Percentiles rank a stretch among this genome's conserved stretches.
phyloP scores from a whole-genome alignment of 1,140 invertebrate genomes.

The Lethrus apterus region DNA sequence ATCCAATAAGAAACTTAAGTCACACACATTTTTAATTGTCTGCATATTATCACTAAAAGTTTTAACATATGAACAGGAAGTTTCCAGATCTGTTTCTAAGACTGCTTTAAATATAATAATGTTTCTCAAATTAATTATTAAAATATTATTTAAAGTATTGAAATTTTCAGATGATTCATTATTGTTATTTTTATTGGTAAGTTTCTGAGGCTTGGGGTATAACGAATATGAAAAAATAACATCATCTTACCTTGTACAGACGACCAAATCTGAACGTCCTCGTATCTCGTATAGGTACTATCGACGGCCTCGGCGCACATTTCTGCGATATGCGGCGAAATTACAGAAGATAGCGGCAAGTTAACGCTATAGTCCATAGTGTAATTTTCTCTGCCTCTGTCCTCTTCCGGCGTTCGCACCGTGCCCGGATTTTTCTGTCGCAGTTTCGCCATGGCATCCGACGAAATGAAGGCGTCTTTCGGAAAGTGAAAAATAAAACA shows the following conservation, averaged over 20 bases:
- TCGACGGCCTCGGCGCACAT: conserved; percentile 71
- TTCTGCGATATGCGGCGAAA: conserved; percentile 65
- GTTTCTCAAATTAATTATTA: no score
- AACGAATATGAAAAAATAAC: not conserved
- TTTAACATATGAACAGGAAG: no score
- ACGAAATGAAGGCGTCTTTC: conserved; percentile 89
- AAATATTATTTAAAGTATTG: no score
- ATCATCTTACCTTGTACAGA: conserved; percentile 58
- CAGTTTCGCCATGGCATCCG: conserved; percentile 96
- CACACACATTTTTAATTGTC: no score
- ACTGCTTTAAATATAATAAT: no score
- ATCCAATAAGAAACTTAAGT: no score
- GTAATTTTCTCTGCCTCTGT: conserved; percentile 64
- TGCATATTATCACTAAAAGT: no score
- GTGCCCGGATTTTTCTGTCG: conserved; percentile 69
- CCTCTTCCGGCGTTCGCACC: conserved; percentile 73
- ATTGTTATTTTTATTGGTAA: no score
- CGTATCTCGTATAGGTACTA: conserved; percentile 67
- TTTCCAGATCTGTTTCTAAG: no score
- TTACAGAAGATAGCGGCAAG: conserved; percentile 55
- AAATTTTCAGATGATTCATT: no score
- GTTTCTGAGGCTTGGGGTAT: no score
- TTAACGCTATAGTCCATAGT: conserved; percentile 76
- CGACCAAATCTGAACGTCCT: conserved; percentile 71
- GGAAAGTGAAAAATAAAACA: conserved; percentile 87